Evolutionary conservation across 2,797 vertebrate species (phyloP).

Genomic region (Neosalanx taihuensis): DNA sequence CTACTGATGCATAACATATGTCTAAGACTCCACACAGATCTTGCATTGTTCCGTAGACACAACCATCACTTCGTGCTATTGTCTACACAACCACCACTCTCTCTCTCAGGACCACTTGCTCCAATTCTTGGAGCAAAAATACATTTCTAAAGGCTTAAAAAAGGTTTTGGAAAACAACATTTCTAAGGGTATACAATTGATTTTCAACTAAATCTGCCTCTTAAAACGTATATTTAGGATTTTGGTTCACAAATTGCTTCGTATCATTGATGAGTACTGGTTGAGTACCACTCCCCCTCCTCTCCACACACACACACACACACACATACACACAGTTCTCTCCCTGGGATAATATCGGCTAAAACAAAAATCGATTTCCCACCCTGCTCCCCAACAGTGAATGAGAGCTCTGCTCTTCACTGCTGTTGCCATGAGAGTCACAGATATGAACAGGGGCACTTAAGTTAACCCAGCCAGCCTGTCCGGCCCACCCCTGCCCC

Average conservation of each 20-base stretch:
- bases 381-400: constrained; percentile 16
- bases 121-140: constrained; percentile 39
- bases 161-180: too few relatives aligned
- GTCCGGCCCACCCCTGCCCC: constrained; percentile 32
- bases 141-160: neutral
- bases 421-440: constrained; percentile 10
- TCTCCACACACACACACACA: too few relatives aligned
- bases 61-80: constrained; percentile 47
- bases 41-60: constrained; percentile 51
- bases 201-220: constrained; percentile 20
- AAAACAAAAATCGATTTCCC: constrained; percentile 34
- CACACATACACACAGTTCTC: constrained; percentile 15
- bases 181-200: too few relatives aligned
- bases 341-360: constrained; percentile 35
- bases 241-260: too few relatives aligned
- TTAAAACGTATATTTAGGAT: too few relatives aligned
- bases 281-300: too few relatives aligned
- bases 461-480: constrained; percentile 57
- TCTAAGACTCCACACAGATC: constrained; percentile 46
- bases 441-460: constrained; percentile 61
- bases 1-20: constrained; percentile 54
- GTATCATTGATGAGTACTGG: too few relatives aligned
- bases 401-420: constrained; percentile 49
- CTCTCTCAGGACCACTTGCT: constrained; percentile 37
- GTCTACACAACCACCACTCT: constrained; percentile 43